Base-by-base conservation (phyloP, 2,888 invertebrate genomes). In the Acanthosepion pharaonis region DNA sequence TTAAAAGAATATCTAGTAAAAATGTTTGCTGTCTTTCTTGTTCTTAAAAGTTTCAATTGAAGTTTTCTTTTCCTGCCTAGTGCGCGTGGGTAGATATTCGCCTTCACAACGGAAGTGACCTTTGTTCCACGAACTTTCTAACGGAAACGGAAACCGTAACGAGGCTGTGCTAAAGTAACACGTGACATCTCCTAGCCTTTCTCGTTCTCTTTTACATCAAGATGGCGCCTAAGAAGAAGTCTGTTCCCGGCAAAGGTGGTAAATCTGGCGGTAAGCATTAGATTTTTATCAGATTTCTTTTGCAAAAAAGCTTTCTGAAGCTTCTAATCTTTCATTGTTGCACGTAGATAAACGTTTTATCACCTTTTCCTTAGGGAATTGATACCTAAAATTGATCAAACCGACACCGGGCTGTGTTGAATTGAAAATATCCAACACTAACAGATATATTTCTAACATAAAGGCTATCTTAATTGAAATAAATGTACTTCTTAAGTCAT, bases 191-290 rank as follows among this genome's bases (percentile, higher is more conserved):
- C 96, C 95, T 93, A 94, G 92, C 95, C 95, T 95, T 94, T 95
- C 96, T 96, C 48, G 25, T 33, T 91, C 6, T 91, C 94, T 96
- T 96, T 95, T 94, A 94, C 94, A 94, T 93, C 97, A 98, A 98
- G 98, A 99, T 99, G 99, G 98, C 98, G 98, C 98, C 99, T 98
- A 99, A 99, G 94, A 96, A 96, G 96, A 96, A 96, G 96, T 95
- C 95, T 23, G 49, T 59, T 25, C 94, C 95, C 95, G 94, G 95
- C 95, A 94, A 95, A 95, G 94, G 94, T 94, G 95, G 94, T 94
- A 92, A 91, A 93, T 93, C 93, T 11, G 5, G 15, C 53, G 49
- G 51, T 51, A 91, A 94, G 33, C 15, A 15, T 93, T 42, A 55
- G 1, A 42, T 94, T 91, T 59, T 59, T n/a, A 20, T 49, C 48